Conservation (phyloP, 2,888 invertebrate genomes). For the Eupeodes luniger region DNA sequence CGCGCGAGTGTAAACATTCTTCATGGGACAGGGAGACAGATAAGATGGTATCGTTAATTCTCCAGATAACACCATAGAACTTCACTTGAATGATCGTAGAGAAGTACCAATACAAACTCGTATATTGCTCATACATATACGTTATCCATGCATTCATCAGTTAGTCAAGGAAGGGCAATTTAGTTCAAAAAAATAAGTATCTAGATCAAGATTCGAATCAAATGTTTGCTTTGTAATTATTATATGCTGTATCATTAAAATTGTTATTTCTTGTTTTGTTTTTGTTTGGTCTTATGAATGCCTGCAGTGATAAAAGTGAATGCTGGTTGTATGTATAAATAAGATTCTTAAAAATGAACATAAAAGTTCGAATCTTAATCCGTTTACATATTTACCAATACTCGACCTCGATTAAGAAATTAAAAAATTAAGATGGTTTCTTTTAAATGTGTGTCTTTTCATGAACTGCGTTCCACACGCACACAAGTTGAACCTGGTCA, state of each 20-base stretch:
- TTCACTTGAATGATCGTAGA: not conserved
- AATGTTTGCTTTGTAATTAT: constrained; percentile 65
- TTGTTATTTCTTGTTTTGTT: not conserved
- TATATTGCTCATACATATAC: too few relatives aligned
- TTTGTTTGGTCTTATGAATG: not conserved
- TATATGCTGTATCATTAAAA: constrained; percentile 32
- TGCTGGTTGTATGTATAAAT: not conserved
- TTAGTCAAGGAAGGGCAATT: constrained; percentile 11
- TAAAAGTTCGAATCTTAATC: too few relatives aligned
- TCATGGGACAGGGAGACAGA: constrained; percentile 13
- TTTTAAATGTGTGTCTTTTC: too few relatives aligned
- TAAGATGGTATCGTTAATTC: constrained; percentile 60
- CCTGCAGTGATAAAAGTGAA: not conserved
- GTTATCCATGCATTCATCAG: not conserved
- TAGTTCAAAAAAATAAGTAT: constrained; percentile 56
- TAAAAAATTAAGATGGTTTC: too few relatives aligned
- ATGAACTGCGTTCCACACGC: too few relatives aligned
- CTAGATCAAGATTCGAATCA: constrained; percentile 60
- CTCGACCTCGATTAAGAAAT: too few relatives aligned
- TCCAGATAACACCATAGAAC: constrained; percentile 50
- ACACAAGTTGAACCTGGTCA: too few relatives aligned
- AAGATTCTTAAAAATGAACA: not conserved
- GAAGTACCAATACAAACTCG: too few relatives aligned
- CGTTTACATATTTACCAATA: too few relatives aligned
- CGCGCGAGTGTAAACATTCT: constrained; percentile 50